Base-by-base conservation (phyloP, 2,888 invertebrate species). In the Cerceris rybyensis region DNA sequence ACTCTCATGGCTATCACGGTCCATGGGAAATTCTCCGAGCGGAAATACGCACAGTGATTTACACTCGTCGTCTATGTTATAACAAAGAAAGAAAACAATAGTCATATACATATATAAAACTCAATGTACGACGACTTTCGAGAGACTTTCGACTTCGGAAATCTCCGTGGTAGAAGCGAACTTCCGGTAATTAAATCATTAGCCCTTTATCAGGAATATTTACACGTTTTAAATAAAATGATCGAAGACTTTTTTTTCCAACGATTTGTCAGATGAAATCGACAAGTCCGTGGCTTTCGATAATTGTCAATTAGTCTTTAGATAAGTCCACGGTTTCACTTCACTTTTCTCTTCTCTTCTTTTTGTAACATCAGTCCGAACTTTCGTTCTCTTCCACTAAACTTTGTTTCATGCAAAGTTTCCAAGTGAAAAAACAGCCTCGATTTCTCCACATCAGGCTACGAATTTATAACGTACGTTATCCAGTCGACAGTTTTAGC, bases 401-500 rank as follows among this genome's bases (percentile, higher is more conserved):
- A 81, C 83, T 75, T 83, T 83, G 85, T 78, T 75, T 85, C 85
- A 82, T 85, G 78, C 85, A 85, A 85, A 85, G 81, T 70, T 69
- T 70, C 16, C 57, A 54, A 13, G 46, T 55, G 16, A 55, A 42
- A 66, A 41, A 63, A 63, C 52, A 61, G 57, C 42, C 42, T 72
- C 59, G 28, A 28, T 55, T 66, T 39, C 50, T 14, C 13, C 28
- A 14, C 13, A 7, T 42, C n/a, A 13, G 66, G 86, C 87, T 91
- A 93, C 85, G 93, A 92, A 84, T 94, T 94, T 83, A 95, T 94
- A 68, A 95, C 94, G 91, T 95, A 94, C 8, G 95, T 95, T 86
- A 98, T 97, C 98, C 98, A 98, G 92, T 98, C 98, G 7, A 98
- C 97, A 0, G 98, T 98, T 90, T 97, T 97, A 0, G 98, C 97